Evolutionary conservation across 2,113 vertebrate genomes (phyloP).

Genomic region (Dermatemys mawii): DNA sequence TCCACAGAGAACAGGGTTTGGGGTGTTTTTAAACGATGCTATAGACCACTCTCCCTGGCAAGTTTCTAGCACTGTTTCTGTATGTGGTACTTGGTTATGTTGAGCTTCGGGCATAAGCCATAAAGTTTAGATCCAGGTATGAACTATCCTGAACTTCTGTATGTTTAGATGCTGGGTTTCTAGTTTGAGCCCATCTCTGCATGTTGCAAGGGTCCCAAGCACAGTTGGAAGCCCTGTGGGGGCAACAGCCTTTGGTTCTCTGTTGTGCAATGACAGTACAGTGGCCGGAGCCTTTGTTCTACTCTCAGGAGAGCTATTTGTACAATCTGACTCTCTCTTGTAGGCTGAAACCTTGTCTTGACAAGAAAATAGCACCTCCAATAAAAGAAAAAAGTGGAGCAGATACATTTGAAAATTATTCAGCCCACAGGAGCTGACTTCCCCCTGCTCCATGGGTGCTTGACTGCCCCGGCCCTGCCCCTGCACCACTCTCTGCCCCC

Average conservation of each 20-base stretch:
- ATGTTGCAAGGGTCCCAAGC: neutral
- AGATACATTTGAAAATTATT: neutral
- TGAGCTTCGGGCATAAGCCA: neutral
- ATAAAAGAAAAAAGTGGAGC: neutral
- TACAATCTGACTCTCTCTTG: neutral
- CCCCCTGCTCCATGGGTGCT: too few species aligned
- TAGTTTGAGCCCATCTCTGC: neutral
- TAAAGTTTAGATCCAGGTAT: accelerated
- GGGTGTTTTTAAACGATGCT: neutral
- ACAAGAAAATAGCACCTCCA: neutral
- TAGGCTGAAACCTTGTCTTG: neutral
- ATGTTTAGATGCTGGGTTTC: neutral
- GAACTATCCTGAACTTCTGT: neutral
- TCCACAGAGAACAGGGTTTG: neutral
- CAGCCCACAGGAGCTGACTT: too few species aligned
- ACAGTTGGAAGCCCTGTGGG: neutral
- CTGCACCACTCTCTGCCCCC: too few species aligned
- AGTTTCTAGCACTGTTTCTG: neutral
- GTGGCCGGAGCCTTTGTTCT: neutral
- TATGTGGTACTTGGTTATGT: neutral
- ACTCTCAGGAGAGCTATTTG: neutral
- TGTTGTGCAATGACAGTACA: neutral
- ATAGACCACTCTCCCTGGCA: neutral
- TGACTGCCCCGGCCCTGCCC: too few species aligned
- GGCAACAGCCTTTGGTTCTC: neutral